These are phyloP conservation scores for Meloidogyne hapla DNA, from an alignment of 1,140 invertebrate genomes.

Conservation along the genomic window DNA sequence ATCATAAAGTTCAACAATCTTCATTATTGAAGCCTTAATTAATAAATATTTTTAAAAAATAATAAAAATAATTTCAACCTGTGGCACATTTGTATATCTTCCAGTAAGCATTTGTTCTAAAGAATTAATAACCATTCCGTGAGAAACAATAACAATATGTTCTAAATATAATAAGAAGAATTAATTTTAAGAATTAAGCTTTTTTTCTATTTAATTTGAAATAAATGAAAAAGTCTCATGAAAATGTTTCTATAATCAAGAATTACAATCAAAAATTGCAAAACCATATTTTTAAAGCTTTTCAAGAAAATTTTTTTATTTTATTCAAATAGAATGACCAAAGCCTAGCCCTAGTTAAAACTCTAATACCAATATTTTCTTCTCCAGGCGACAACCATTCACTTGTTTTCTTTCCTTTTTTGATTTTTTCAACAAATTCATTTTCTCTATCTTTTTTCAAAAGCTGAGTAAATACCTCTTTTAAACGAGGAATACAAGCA, in stretches of 20 bases:
- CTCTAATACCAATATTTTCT: background rate
- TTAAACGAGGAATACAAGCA: background rate
- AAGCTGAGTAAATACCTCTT: background rate
- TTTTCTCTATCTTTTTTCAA: background rate
- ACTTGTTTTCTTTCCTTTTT: background rate
- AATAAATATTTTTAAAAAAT: background rate
- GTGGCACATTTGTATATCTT: background rate
- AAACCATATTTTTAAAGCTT: background rate
- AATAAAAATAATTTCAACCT: background rate
- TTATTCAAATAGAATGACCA: background rate
- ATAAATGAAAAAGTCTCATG: too few species aligned
- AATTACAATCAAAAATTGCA: too few species aligned
- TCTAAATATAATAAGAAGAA: background rate
- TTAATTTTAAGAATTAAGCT: too few species aligned
- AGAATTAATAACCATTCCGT: background rate
- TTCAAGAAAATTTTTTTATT: background rate
- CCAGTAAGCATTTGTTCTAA: background rate
- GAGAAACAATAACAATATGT: slow-evolving; percentile 4
- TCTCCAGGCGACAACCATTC: background rate
- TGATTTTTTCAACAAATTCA: background rate
- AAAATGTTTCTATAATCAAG: too few species aligned
- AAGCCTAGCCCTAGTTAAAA: background rate
- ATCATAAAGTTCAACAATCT: background rate
- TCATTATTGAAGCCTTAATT: background rate
- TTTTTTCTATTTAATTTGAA: too few species aligned